Base-by-base conservation (phyloP, 2,113 vertebrate species). In the Peucedramus taeniatus region DNA sequence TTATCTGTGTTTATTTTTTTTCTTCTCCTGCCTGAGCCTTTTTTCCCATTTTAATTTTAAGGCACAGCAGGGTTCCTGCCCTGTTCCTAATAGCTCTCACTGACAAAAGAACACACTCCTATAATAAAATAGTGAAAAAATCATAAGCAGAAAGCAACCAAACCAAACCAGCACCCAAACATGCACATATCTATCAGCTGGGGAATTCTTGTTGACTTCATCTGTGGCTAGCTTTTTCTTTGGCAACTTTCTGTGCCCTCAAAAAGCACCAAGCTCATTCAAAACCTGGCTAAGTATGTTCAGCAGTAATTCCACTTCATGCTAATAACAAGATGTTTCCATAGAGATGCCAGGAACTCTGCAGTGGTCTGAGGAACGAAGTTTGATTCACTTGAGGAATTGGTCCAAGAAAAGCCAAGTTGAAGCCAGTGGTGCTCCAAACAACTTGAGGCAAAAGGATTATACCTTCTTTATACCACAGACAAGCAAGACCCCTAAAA, bases 21-120 rank as follows among this genome's bases (percentile, higher is more conserved):
- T 33, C 64, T 87, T 75, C 40, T 82, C 26, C n/a, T 13, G 20
- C 27, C 47, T 83, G 35, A 92, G 69, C 6, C 79, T 63, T 90
- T 66, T 90, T 50, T 3, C 44, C 54, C 22, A 0, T 72, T 95
- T 82, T 96, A 96, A 96, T 96, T 97, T 97, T 94, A 96, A 95
- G 76, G 94, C 94, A 95, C 80, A 87, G 60, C 77, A 94, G 80
- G 87, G 77, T 85, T 97, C 54, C 90, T 93, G 87, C 69, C 87
- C 92, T 92, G 50, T 44, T 95, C 83, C 84, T 96, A 94, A 94
- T 85, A 93, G 87, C 53, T 86, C 77, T 96, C 61, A 53, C 60
- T 90, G 45, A 97, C 80, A 89, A 91, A 94, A 66, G 69, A 74
- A 69, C 60, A 90, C 71, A 69, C 88, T 28, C 31, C 40, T 28